Conservation (phyloP, 2,888 invertebrate genomes). For the Vannuccia rotundouncinata region DNA sequence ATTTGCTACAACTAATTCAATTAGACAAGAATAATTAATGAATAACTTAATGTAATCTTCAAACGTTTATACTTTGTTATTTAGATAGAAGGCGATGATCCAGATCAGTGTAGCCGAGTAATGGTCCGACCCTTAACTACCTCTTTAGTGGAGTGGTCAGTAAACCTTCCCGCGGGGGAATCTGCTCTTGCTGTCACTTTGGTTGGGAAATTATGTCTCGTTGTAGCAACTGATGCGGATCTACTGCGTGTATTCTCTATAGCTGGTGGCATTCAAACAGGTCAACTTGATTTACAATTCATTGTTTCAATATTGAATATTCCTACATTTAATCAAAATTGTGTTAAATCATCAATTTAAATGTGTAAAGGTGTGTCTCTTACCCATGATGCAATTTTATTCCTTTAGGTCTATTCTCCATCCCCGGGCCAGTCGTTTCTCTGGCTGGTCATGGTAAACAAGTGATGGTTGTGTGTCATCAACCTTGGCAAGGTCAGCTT, state of each 20-base stretch:
- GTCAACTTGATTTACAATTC: too few species aligned
- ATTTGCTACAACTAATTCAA: too few species aligned
- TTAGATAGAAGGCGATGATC: neutral
- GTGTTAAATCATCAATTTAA: too few species aligned
- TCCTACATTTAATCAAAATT: too few species aligned
- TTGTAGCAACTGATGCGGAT: conserved; percentile 45
- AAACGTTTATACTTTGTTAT: too few species aligned
- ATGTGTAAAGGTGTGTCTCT: too few species aligned
- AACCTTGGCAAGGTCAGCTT: conserved; percentile 55
- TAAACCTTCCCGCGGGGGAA: neutral
- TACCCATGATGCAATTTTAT: too few species aligned
- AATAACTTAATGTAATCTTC: too few species aligned
- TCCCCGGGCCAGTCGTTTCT: conserved; percentile 69
- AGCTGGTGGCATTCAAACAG: conserved; percentile 64
- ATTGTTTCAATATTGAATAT: too few species aligned
- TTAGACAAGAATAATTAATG: too few species aligned
- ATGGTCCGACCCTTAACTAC: neutral
- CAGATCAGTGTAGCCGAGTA: neutral
- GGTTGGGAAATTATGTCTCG: neutral
- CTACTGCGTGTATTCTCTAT: neutral
- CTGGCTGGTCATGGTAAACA: conserved; percentile 64
- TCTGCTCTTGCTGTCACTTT: neutral
- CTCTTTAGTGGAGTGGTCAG: neutral
- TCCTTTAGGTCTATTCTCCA: conserved; percentile 64
- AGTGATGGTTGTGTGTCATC: conserved; percentile 65